Conservation (phyloP, 2,113 vertebrate species). For the Pachycephala philippinensis region DNA sequence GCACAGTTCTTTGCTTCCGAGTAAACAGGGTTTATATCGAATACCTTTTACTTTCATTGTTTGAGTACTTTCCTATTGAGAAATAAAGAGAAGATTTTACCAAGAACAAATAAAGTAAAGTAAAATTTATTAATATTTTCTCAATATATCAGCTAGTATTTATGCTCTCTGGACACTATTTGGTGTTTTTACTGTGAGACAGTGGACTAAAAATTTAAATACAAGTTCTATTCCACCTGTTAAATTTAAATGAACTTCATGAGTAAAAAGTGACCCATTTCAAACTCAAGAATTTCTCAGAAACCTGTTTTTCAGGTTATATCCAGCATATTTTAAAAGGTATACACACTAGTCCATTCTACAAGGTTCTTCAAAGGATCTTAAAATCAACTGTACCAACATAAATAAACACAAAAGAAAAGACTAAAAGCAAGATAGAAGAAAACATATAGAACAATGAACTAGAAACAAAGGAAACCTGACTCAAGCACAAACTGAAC, state of each 20-base stretch:
- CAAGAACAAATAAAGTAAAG: neutral
- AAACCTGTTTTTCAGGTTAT: neutral
- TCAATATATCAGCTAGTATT: neutral
- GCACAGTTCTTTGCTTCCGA: conserved; percentile 80
- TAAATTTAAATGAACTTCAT: neutral
- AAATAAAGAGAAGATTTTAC: neutral
- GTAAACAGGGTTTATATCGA: conserved; percentile 72
- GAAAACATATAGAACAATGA: neutral
- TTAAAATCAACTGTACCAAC: neutral
- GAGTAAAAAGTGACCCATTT: neutral
- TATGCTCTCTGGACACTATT: neutral
- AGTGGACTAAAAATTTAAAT: neutral
- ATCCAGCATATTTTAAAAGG: neutral
- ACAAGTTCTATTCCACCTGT: neutral
- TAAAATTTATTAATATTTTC: neutral
- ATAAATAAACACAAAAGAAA: neutral
- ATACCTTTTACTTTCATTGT: conserved; percentile 78
- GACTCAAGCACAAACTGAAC: neutral
- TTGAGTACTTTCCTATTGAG: conserved; percentile 73
- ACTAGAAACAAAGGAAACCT: neutral
- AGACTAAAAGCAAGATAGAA: neutral
- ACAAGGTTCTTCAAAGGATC: neutral
- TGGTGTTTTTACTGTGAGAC: neutral
- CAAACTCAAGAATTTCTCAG: neutral
- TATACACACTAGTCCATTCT: fast-evolving